Percentiles rank a stretch among this genome's conserved stretches.
These are phyloP conservation scores for Drosophila punjabiensis DNA, from an alignment of 1,140 invertebrate genomes.

Conservation along the genomic window DNA sequence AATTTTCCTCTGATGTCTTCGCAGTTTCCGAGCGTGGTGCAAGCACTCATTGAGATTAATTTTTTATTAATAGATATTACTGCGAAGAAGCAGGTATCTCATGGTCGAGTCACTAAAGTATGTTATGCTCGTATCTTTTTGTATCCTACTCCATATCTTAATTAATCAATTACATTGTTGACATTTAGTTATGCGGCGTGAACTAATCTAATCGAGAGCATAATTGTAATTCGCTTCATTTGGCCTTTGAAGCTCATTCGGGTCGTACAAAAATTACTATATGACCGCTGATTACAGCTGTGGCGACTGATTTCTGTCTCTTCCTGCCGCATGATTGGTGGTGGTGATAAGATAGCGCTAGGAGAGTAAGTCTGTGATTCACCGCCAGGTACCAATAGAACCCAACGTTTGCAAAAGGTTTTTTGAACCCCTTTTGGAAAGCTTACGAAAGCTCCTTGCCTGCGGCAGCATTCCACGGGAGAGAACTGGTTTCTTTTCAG, in stretches of 20 bases:
- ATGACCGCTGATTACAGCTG: conserved; percentile 61
- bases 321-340: background rate
- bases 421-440: conserved; percentile 22
- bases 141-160: background rate
- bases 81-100: background rate
- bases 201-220: conserved; percentile 56
- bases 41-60: too few species aligned
- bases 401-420: conserved; percentile 13
- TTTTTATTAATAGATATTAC: background rate
- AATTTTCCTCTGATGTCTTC: too few species aligned
- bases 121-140: background rate
- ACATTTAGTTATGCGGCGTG: conserved; percentile 4
- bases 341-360: conserved; percentile 33
- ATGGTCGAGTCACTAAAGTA: background rate
- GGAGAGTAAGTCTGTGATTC: conserved; percentile 23
- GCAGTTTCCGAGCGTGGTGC: too few species aligned
- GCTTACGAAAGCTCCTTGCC: conserved; percentile 16
- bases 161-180: conserved; percentile 20
- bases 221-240: conserved; percentile 65
- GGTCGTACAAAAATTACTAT: conserved; percentile 41
- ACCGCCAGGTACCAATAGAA: conserved; percentile 1
- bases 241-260: conserved; percentile 25
- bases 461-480: conserved; percentile 7
- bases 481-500: conserved; percentile 26
- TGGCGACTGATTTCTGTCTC: conserved; percentile 12